Base-by-base conservation (phyloP, 2,888 invertebrate genomes). In the Thymelicus acteon region DNA sequence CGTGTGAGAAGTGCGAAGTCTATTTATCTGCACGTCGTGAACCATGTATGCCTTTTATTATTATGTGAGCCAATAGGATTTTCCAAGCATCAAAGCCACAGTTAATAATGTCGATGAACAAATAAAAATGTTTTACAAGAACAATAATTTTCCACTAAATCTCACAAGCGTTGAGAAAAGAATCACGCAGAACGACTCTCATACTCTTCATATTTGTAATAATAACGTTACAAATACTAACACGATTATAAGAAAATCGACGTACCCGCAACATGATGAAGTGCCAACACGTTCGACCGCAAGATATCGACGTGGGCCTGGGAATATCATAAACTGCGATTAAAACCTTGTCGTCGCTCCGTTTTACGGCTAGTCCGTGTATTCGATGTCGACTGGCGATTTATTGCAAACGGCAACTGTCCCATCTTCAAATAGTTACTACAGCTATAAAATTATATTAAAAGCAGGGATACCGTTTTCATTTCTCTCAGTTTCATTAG, bases 241-340 rank as follows among this genome's bases (percentile, higher is more conserved):
- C 44, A 58, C 13, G 58, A 37, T 15, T 19, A 15, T 66, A 77
- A 77, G 73, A 75, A 76, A 76, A 76, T 77, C 75, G 75, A 76
- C 15, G 60, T 72, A 70, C 70, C 67, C 62, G 62, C 75, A 57
- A 77, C 37, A 52, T 52, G 74, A 78, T 78, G 73, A 73, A 74
- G 70, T 72, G 73, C 68, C 62, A 58, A 70, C 72, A 70, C 71
- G 71, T 70, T 70, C 72, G 64, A 77, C 77, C 76, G 72, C 77
- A 76, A 76, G 64, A 72, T 72, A 73, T 77, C 65, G 73, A 67
- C 66, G 67, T 65, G 67, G 49, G 67, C 72, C 69, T 75, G 76
- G 69, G 74, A 75, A 75, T 72, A 73, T 73, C 73, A 74, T 75
- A 74, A 76, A 76, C 60, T 69, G 62, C 71, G 71, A 72, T 73